A percentile compares a stretch with the other conserved stretches of the same genome.
These are phyloP conservation scores for Eleutherodactylus coqui DNA, from an alignment of 2,797 vertebrate species.

Conservation along the genomic window DNA sequence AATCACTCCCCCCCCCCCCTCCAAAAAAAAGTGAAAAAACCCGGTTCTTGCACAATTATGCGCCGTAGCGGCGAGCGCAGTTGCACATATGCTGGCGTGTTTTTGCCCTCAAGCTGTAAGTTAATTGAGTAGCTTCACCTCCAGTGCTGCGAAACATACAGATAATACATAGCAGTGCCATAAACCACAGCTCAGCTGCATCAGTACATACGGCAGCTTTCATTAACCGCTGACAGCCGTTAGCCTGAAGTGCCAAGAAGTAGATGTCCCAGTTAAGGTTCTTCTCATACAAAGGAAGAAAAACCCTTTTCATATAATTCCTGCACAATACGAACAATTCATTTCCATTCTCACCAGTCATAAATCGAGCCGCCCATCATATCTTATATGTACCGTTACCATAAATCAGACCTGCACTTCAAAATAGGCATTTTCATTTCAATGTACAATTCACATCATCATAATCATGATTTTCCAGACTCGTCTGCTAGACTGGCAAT, in stretches of 20 bases:
- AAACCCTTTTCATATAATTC: neutral
- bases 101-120: too few species aligned
- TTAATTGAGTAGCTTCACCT: neutral
- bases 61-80: too few species aligned
- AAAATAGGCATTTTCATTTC: conserved; percentile 3
- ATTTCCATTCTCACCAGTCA: neutral
- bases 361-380: neutral
- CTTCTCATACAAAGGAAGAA: neutral
- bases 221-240: neutral
- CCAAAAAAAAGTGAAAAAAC: too few species aligned
- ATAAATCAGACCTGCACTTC: neutral
- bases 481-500: neutral
- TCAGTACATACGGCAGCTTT: neutral
- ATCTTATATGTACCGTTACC: neutral
- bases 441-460: conserved; percentile 16
- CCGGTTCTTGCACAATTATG: too few species aligned
- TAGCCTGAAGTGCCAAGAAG: neutral
- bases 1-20: too few species aligned
- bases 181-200: neutral
- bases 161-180: neutral
- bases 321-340: neutral
- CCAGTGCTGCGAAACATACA: neutral
- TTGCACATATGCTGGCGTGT: too few species aligned
- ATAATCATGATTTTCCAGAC: conserved; percentile 2
- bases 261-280: neutral